Percentiles rank a stretch among this genome's conserved stretches.
phyloP scores from a whole-genome alignment of 2,113 vertebrate species.

The Cephalopholis sonnerati region DNA sequence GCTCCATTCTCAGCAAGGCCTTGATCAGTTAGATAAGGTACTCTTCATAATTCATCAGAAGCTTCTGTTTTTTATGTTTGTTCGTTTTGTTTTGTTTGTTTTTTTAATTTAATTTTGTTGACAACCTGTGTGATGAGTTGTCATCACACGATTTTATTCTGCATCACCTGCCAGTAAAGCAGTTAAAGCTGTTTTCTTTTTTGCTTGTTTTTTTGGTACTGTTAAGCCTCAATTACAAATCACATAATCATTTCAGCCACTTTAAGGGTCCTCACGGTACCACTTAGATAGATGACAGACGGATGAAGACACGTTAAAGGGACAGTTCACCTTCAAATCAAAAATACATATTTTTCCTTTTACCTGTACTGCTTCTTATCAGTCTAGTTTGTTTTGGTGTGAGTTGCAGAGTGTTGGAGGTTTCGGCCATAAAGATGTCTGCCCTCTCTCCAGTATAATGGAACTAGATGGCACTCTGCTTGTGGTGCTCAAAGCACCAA shows the following conservation, averaged over 20 bases:
- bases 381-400: too few relatives aligned
- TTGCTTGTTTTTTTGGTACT: not conserved
- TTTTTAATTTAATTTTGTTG: not conserved
- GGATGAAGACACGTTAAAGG: not conserved
- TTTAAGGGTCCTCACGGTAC: not conserved
- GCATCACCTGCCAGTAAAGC: not conserved
- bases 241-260: not conserved
- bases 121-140: too few relatives aligned
- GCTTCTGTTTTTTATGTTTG: not conserved
- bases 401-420: too few relatives aligned
- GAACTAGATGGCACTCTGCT: too few relatives aligned
- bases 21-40: too few relatives aligned
- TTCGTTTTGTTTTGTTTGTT: too few relatives aligned
- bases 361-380: too few relatives aligned
- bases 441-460: too few relatives aligned
- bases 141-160: not conserved
- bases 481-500: too few relatives aligned
- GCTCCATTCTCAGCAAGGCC: not conserved
- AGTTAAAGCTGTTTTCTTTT: conserved; percentile 1
- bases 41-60: not conserved
- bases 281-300: not conserved
- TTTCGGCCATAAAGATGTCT: too few relatives aligned
- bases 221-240: not conserved
- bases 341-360: too few relatives aligned
- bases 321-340: too few relatives aligned